Conservation (phyloP, 2,113 vertebrate genomes). For the Microcebus jonahi region DNA sequence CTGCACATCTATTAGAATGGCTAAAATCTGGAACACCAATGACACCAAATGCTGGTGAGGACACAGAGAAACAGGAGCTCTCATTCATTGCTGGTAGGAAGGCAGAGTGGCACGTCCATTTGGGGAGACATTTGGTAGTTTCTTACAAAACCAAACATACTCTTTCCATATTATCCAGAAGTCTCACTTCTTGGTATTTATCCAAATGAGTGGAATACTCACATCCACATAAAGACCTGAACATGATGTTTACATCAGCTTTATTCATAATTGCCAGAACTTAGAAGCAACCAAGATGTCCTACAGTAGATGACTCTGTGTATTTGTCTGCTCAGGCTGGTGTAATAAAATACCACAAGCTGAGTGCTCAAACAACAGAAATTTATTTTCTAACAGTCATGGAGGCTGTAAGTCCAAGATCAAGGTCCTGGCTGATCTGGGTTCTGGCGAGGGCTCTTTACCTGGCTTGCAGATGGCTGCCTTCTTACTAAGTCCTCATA, state of each 20-base stretch:
- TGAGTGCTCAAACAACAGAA: background rate
- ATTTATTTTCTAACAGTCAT: background rate
- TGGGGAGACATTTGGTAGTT: background rate
- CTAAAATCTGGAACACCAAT: background rate
- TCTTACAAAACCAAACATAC: background rate
- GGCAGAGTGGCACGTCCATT: background rate
- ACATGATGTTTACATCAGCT: background rate
- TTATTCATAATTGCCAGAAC: background rate
- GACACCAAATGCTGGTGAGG: background rate
- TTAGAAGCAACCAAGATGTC: background rate
- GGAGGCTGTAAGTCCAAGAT: background rate
- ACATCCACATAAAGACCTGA: background rate
- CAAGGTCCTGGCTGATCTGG: background rate
- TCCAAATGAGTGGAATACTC: background rate
- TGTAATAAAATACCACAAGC: background rate
- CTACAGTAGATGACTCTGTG: background rate
- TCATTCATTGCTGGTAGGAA: background rate
- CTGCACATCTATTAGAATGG: background rate
- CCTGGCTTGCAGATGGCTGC: background rate
- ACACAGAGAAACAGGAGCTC: background rate
- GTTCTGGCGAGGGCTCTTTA: background rate
- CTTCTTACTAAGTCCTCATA: background rate
- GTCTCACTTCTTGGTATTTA: background rate
- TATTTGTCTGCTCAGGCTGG: background rate
- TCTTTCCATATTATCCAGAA: background rate